A percentile compares a stretch with the other conserved stretches of the same genome.
Evolutionary conservation across 1,140 invertebrate species (phyloP).

Genomic region (Littorina saxatilis): DNA sequence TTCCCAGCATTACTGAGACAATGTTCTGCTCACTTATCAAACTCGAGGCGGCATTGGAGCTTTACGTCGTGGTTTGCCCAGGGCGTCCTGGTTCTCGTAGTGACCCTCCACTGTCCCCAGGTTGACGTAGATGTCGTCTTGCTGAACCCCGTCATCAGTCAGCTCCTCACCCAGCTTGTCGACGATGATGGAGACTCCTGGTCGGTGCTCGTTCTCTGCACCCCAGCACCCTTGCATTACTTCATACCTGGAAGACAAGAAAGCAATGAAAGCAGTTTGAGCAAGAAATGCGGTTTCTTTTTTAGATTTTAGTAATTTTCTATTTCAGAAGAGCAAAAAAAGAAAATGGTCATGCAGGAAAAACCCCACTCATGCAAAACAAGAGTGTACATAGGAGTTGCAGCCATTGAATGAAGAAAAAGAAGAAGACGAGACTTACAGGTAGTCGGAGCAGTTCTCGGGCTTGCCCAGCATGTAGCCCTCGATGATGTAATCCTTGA

Average conservation of each 20-base stretch:
- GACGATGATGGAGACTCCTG: slow-evolving; percentile 82
- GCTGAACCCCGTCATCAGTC: background rate
- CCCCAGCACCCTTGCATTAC: slow-evolving; percentile 93
- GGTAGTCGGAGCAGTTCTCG: slow-evolving; percentile 43
- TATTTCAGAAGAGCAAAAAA: background rate
- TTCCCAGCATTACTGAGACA: too few relatives aligned
- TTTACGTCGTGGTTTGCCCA: background rate
- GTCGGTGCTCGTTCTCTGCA: slow-evolving; percentile 83
- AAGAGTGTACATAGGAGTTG: too few relatives aligned
- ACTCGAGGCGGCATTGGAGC: slow-evolving; percentile 17
- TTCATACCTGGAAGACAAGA: slow-evolving; percentile 78
- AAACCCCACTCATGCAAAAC: too few relatives aligned
- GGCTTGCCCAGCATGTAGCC: slow-evolving; percentile 59
- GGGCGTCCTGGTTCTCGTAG: slow-evolving; percentile 23
- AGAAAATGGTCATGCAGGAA: background rate
- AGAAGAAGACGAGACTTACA: too few relatives aligned
- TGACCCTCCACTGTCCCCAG: background rate
- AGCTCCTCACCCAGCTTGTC: slow-evolving; percentile 11
- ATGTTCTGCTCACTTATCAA: too few relatives aligned
- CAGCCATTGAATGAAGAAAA: too few relatives aligned
- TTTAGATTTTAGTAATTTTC: too few relatives aligned
- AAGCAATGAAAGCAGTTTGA: background rate
- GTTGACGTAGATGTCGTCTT: slow-evolving; percentile 38
- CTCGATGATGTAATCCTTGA: slow-evolving; percentile 48
- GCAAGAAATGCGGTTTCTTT: too few relatives aligned